Evolutionary conservation across 2,113 vertebrate species (phyloP).

Genomic region (Phaethornis superciliosus): DNA sequence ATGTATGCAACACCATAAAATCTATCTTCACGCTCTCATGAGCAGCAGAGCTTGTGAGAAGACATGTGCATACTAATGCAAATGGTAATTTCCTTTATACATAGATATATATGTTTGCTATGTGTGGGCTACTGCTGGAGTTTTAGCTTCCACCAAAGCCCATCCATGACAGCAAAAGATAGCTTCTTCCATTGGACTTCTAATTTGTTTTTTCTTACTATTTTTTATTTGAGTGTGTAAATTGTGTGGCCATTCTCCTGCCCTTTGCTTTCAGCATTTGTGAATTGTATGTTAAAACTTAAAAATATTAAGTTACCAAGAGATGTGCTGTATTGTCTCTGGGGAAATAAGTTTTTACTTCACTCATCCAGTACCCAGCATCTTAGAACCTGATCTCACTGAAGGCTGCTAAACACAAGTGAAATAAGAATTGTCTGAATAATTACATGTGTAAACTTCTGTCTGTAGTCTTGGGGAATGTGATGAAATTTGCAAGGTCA

Average conservation of each 20-base stretch:
- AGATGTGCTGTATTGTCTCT: neutral
- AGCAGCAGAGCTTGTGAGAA: neutral
- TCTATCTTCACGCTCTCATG: neutral
- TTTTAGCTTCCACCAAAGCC: neutral
- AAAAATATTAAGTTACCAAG: neutral
- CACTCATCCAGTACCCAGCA: neutral
- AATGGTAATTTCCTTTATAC: neutral
- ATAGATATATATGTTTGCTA: neutral
- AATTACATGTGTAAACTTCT: conserved; percentile 5
- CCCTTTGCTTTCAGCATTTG: neutral
- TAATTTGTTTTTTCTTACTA: neutral
- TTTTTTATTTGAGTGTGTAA: neutral
- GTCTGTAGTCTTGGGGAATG: conserved; percentile 15
- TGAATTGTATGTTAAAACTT: neutral
- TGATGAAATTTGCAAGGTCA: conserved; percentile 67
- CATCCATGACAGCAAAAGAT: neutral
- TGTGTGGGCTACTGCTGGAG: neutral
- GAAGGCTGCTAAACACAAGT: neutral
- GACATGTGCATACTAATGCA: neutral
- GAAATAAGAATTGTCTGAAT: conserved; percentile 24
- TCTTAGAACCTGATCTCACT: neutral
- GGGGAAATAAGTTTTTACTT: neutral
- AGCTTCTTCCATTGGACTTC: neutral
- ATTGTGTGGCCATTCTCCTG: neutral
- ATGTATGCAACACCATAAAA: neutral